Evolutionary conservation across 1,140 invertebrate species (phyloP), one percentile per base, ranked within the genome.

Genomic region (Zophobas morio): DNA sequence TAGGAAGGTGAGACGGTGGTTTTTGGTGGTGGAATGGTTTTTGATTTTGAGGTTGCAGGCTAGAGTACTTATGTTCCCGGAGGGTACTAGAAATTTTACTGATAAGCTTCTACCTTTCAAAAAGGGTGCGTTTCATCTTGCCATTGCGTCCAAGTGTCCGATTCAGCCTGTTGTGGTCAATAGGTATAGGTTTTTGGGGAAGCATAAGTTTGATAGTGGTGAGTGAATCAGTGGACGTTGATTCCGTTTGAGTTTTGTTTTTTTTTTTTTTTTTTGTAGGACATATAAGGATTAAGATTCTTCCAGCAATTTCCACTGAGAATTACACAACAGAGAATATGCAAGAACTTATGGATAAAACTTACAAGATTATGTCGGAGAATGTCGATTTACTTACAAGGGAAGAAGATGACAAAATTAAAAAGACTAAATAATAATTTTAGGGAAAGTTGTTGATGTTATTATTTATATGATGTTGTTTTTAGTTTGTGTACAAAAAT

Each of bases 121-220:
- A 85, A 98, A 98, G 87, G 97, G 97, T 0, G 96, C 95, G 0
- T 99, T 98, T 87, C 95, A 98, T 86, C 92, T 98, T 76, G 96
- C 97, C 0, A 88, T 98, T 54, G 90, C 93, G 75, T 93, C 94
- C 6, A 91, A 94, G 85, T 91, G 94, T 56, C 95, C 96, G 6
- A 93, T 98, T 78, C 92, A 97, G 82, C 96, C 96, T 0, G 90
- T 98, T 0, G 93, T 97, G 36, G 93, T 97, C n/a, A 96, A 95
- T 0, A 93, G 93, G 83, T 98, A 97, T 86, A 91, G 92, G 57
- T 97, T 96, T 84, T 89, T 97, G 75, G 94, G 94, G 81, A 88
- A 90, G 53, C 92, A 92, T 81, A 91, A 89, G 78, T 97, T 96
- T 86, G 90, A 93, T 77, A 88, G 89, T 87, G 95, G 95, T 93